Base-by-base conservation (phyloP, 1,140 invertebrate species). In the Camponotus pennsylvanicus region DNA sequence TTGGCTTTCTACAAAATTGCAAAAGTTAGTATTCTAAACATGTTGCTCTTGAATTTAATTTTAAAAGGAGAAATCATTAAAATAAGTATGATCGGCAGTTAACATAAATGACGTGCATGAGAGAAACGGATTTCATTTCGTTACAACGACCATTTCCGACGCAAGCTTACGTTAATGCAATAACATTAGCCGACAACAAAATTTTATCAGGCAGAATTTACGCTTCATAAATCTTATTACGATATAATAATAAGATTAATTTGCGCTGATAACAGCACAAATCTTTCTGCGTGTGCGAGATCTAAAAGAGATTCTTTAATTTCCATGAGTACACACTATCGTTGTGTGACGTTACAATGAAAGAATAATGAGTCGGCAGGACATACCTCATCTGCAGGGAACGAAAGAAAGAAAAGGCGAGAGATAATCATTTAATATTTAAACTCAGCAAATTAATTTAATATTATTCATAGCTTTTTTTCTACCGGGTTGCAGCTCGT, bases 121-220 rank as follows among this genome's bases (percentile, higher is more conserved):
- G 34, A 80, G 15, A 18, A n/a, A 59, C 21, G 70, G 70, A 40
- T 57, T 80, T 80, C n/a, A 80, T 70, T 80, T 57, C 9, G 49
- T 59, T 15, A 37, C 13, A 40, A 80, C 34, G 37, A 15, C 70
- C 78, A 5, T 57, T 70, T 59, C 49, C 66, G 21, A 42, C 63
- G n/a, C 49, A 67, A 45, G 27, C 52, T 27, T 27, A 27, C 27
- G 27, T 27, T 80, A 70, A 80, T 70, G 15, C 64, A 70, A 80
- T 80, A 80, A 70, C 78, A 70, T 80, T 34, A 70, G 15, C 45
- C 57, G 77, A 70, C 64, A 80, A 55, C 34, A 52, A 70, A 80
- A 57, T 80, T 80, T 80, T 80, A 80, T 59, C 37, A 80, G 40
- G 75, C 59, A 21, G 34, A 80, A 57, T 52, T 57, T 70, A 57